Evolutionary conservation across 2,888 invertebrate species (phyloP), one percentile per base, ranked within the genome.

Genomic region (Hypsopygia costalis): DNA sequence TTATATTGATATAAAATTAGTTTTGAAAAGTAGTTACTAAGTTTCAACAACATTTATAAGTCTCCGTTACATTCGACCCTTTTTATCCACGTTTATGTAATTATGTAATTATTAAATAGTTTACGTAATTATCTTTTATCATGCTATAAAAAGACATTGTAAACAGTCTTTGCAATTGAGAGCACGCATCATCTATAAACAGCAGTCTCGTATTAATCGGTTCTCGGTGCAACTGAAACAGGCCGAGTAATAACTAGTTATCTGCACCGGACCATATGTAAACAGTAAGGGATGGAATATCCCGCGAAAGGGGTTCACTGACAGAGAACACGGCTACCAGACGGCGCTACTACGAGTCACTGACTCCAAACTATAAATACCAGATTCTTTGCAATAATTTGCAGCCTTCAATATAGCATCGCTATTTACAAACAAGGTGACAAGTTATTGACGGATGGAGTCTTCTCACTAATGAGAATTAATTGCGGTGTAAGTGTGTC

Each of bases 351-450:
- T 39, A 45, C 52, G 51, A 67, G 79, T 80, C 81, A 78, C 58
- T 77, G 77, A 81, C 78, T 66, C 58, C 58, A 44, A 34, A 47
- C 65, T 72, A 72, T 77, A 68, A 66, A 70, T 72, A 66, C 51
- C 48, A 49, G 52, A 67, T 69, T 70, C 69, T 67, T 71, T 69
- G 50, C 59, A 60, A 57, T 62, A 59, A 67, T 72, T 67, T 62
- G 69, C 62, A 62, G 54, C 47, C 47, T 66, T 75, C 57, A 68
- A 68, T 72, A 73, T 70, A 77, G 62, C 51, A 41, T 40, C 43
- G 61, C 70, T 81, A 81, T 81, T 78, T 75, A 73, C 66, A 77
- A 71, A 73, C 68, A 72, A 72, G 63, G 69, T 76, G 80, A 75
- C 76, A 82, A 64, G 62, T 63, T 71, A 77, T 73, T 80, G 81